These are phyloP conservation scores for Echinarachnius parma DNA, from an alignment of 53 echinoderm and acorn worm species.

Conservation along the genomic window DNA sequence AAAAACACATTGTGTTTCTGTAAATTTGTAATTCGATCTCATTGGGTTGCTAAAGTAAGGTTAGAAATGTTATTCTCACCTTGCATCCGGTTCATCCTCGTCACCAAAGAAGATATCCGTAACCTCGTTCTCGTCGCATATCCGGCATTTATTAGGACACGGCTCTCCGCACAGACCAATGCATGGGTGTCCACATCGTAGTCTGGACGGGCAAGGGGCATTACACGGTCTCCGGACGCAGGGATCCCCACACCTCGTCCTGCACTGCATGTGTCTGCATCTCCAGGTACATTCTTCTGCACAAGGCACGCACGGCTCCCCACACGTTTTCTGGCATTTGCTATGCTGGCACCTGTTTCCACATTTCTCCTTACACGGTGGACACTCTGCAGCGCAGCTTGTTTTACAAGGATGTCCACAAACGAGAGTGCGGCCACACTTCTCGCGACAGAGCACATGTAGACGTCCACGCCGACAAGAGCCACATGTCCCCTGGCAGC, in stretches of 20 bases:
- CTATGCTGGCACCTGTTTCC: conserved; percentile 61
- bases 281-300: conserved; percentile 54
- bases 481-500: conserved; percentile 63
- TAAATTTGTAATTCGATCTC: too few relatives aligned
- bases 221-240: conserved; percentile 32
- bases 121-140: conserved; percentile 60
- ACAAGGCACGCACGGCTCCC: conserved; percentile 52
- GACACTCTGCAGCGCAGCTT: conserved; percentile 57
- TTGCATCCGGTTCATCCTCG: conserved; percentile 62
- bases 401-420: conserved; percentile 74
- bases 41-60: too few relatives aligned
- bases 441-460: conserved; percentile 45
- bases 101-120: conserved; percentile 55
- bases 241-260: conserved; percentile 26
- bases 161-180: conserved; percentile 91
- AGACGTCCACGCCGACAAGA: conserved; percentile 39
- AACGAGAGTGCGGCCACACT: conserved; percentile 52
- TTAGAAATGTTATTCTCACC: too few relatives aligned
- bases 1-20: too few relatives aligned
- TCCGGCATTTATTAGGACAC: conserved; percentile 69
- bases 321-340: conserved; percentile 55
- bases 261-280: conserved; percentile 52
- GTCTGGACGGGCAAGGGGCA: conserved; percentile 36
- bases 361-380: conserved; percentile 55
- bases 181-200: conserved; percentile 56